A percentile compares a stretch with the other conserved stretches of the same genome.
These are phyloP conservation scores for Ceyx melanurus DNA, from an alignment of 2,113 vertebrate species.

Conservation along the genomic window DNA sequence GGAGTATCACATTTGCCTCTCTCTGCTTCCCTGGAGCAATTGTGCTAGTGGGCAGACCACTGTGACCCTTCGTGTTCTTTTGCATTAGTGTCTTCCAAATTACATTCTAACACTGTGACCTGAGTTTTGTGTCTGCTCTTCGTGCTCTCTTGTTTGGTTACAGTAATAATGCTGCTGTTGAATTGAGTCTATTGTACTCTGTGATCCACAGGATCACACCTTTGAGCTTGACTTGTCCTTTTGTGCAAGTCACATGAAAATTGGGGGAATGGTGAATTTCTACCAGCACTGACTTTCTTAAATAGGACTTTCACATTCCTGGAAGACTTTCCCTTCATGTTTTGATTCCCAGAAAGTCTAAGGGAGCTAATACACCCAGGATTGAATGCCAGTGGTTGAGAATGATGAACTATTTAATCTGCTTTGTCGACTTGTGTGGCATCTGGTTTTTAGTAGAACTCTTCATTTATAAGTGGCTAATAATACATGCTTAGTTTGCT, in stretches of 20 bases:
- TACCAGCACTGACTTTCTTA: neutral
- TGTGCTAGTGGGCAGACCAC: neutral
- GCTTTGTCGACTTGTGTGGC: neutral
- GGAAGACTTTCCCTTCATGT: neutral
- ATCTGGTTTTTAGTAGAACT: neutral
- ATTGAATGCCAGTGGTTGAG: neutral
- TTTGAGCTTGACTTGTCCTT: neutral
- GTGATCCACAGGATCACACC: neutral
- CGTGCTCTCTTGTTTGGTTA: neutral
- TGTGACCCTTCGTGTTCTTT: neutral
- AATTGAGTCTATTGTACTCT: neutral
- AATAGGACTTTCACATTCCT: neutral
- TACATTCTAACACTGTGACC: neutral
- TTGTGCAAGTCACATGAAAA: neutral
- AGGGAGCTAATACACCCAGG: neutral
- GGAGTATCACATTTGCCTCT: neutral
- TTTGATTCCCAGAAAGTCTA: neutral
- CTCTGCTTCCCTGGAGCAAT: neutral
- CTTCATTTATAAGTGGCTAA: neutral
- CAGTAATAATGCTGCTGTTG: neutral
- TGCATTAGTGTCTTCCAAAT: neutral
- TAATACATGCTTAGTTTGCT: neutral
- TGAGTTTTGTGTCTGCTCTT: slow-evolving; percentile 14
- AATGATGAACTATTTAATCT: neutral
- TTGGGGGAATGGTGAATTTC: neutral